These are phyloP conservation scores for Eubasilissa regina DNA, from an alignment of 1,140 invertebrate genomes.

Conservation along the genomic window DNA sequence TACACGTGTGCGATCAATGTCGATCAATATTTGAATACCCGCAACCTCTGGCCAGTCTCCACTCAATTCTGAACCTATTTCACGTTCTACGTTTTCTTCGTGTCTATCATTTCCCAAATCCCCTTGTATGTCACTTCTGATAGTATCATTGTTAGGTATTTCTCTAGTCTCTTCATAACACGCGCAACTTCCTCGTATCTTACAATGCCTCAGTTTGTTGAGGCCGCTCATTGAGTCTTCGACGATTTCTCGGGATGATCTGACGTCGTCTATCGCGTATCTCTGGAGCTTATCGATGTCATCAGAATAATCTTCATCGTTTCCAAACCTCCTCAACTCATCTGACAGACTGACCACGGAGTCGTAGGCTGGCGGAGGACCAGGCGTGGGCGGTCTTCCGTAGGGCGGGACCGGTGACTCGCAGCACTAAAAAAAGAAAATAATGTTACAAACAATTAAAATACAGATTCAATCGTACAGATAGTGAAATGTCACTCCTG, in stretches of 20 bases:
- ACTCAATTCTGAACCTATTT: too few species aligned
- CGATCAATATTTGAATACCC: too few species aligned
- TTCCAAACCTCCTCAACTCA: slow-evolving; percentile 48
- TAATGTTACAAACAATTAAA: too few species aligned
- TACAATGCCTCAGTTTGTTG: slow-evolving; percentile 22
- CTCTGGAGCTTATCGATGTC: slow-evolving; percentile 9
- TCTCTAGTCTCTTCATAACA: neutral
- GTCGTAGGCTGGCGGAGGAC: slow-evolving; percentile 56
- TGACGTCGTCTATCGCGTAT: neutral
- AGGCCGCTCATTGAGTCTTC: neutral
- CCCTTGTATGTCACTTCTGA: too few species aligned
- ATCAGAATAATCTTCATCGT: slow-evolving; percentile 42
- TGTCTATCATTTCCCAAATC: too few species aligned
- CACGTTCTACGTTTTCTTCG: too few species aligned
- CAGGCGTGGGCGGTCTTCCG: slow-evolving; percentile 54
- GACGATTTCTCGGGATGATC: neutral
- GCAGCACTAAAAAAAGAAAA: slow-evolving; percentile 37
- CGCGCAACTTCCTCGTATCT: slow-evolving; percentile 1
- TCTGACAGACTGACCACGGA: slow-evolving; percentile 54
- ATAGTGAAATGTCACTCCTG: too few species aligned
- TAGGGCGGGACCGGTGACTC: slow-evolving; percentile 32
- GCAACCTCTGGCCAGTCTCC: too few species aligned
- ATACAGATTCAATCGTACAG: too few species aligned
- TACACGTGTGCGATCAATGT: too few species aligned
- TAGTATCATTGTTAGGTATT: neutral